phyloP scores from a whole-genome alignment of 64 coral and sea anemone genomes.

The Stichodactyla helianthus region DNA sequence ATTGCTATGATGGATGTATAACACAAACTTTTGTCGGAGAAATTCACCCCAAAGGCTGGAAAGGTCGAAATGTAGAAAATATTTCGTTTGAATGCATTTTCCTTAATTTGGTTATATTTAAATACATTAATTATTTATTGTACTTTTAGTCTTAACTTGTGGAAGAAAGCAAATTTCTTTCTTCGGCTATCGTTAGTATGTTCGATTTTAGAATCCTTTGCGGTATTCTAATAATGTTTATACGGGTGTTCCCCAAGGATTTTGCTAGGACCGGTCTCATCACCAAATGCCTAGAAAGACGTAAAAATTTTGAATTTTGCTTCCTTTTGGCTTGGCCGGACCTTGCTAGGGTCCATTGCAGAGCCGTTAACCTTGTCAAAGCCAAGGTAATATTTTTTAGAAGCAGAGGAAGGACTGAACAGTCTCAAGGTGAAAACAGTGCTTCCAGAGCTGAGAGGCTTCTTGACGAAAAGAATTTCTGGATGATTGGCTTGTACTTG shows the following conservation, averaged over 20 bases:
- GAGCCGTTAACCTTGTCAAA: neutral
- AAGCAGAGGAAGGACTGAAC: neutral
- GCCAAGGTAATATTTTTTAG: neutral
- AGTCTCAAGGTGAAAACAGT: neutral
- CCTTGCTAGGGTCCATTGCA: neutral
- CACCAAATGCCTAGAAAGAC: neutral
- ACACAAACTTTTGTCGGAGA: no score
- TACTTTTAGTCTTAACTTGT: no score
- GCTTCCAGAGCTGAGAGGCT: neutral
- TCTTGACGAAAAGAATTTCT: constrained; percentile 4
- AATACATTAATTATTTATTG: no score
- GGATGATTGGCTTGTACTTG: neutral
- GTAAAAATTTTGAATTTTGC: constrained; percentile 4
- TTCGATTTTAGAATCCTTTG: no score
- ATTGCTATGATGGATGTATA: no score
- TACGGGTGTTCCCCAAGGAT: neutral
- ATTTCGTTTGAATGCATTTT: no score
- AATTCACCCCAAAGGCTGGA: no score
- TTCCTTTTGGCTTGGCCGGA: neutral
- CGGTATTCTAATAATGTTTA: neutral
- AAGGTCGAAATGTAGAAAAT: no score
- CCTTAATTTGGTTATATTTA: no score
- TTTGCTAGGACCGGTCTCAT: neutral
- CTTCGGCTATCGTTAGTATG: no score
- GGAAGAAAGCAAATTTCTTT: no score